These are phyloP conservation scores for Mobula hypostoma DNA, from an alignment of 2,113 vertebrate genomes.

Conservation along the genomic window DNA sequence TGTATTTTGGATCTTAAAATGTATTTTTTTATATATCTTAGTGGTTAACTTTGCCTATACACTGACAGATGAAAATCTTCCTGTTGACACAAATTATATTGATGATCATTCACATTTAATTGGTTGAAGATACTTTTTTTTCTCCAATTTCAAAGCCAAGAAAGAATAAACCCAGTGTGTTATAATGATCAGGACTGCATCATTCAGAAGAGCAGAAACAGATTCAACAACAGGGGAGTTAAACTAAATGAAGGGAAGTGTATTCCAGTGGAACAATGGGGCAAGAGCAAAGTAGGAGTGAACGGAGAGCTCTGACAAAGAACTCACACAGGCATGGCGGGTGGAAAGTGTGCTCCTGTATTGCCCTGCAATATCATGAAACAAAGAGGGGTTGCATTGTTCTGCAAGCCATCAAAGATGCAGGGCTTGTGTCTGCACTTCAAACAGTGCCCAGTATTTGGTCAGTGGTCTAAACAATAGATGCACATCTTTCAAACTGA, in stretches of 20 bases:
- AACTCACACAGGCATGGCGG: neutral
- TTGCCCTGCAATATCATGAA: too few species aligned
- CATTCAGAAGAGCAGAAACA: neutral
- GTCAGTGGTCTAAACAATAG: neutral
- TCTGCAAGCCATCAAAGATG: neutral
- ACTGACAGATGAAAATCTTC: neutral
- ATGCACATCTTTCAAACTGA: neutral
- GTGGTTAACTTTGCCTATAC: too few species aligned
- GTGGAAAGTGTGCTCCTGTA: neutral
- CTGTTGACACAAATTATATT: neutral
- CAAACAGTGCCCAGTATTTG: neutral
- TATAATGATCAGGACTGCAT: neutral
- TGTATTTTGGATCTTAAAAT: neutral
- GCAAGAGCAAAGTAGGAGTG: neutral
- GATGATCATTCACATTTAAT: neutral
- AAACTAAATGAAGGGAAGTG: neutral
- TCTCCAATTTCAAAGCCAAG: neutral
- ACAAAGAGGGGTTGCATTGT: neutral
- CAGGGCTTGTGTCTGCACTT: neutral
- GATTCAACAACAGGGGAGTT: neutral
- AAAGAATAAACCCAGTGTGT: neutral
- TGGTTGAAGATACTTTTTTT: too few species aligned
- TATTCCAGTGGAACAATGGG: neutral
- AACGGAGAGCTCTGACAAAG: neutral
- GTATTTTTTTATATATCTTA: neutral